Conservation (phyloP, 2,113 vertebrate genomes). For the Menura novaehollandiae region DNA sequence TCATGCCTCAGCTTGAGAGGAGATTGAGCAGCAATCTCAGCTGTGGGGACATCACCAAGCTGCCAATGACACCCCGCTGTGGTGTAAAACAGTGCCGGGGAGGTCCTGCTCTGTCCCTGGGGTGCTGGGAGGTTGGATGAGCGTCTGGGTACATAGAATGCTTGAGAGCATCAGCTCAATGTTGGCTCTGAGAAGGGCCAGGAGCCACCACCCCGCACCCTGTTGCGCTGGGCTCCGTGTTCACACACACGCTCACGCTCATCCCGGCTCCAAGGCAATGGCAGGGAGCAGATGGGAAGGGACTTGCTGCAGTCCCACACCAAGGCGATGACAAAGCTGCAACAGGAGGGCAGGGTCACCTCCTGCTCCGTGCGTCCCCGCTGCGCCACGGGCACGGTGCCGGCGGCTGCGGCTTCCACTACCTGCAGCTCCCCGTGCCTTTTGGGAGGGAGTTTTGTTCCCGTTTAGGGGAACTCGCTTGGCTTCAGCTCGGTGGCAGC, state of each 20-base stretch:
- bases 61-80: background rate
- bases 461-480: background rate
- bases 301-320: slow-evolving; percentile 31
- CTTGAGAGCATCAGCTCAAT: background rate
- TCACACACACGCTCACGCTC: background rate
- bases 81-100: background rate
- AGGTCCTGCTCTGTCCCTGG: background rate
- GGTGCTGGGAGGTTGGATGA: background rate
- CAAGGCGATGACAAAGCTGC: background rate
- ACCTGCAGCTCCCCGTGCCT: background rate
- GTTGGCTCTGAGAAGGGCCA: background rate
- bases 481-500: background rate
- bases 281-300: slow-evolving; percentile 44
- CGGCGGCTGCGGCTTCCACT: background rate
- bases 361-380: background rate
- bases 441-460: background rate
- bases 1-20: background rate
- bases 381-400: background rate
- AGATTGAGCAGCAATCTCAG: background rate
- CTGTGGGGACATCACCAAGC: background rate
- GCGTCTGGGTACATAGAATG: background rate
- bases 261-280: background rate
- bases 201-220: background rate
- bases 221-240: background rate
- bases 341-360: background rate